Evolutionary conservation across 2,888 invertebrate species (phyloP).

Genomic region (Blastobasis lacticolella): DNA sequence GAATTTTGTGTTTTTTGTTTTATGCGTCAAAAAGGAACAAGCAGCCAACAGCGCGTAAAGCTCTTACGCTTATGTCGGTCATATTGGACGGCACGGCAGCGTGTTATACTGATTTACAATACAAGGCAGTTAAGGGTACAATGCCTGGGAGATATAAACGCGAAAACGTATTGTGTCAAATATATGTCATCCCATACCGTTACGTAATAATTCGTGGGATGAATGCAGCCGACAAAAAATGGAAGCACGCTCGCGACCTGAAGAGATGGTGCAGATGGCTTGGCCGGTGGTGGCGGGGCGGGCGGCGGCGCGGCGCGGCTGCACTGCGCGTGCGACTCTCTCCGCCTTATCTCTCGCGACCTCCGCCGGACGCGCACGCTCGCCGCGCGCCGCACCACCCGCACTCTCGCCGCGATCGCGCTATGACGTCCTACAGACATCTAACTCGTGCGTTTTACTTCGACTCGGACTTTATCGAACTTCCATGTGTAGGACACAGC

Average conservation of each 20-base stretch:
- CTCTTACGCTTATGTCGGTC: too few species aligned
- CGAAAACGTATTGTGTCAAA: slow-evolving; percentile 16
- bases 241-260: slow-evolving; percentile 42
- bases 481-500: slow-evolving; percentile 46
- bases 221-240: slow-evolving; percentile 62
- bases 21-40: too few species aligned
- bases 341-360: slow-evolving; percentile 73
- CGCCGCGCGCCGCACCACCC: slow-evolving; percentile 48
- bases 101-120: too few species aligned
- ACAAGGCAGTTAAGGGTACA: too few species aligned
- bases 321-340: slow-evolving; percentile 63
- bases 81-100: too few species aligned
- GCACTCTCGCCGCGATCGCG: slow-evolving; percentile 48
- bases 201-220: slow-evolving; percentile 51
- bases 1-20: too few species aligned
- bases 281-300: slow-evolving; percentile 44
- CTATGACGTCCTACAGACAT: slow-evolving; percentile 54
- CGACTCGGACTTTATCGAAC: slow-evolving; percentile 42
- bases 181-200: slow-evolving; percentile 56
- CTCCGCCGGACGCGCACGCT: slow-evolving; percentile 70
- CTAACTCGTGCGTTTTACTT: slow-evolving; percentile 46
- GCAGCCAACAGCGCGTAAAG: too few species aligned
- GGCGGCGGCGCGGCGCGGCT: slow-evolving; percentile 37
- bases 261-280: slow-evolving; percentile 44
- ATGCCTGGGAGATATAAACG: too few species aligned